A percentile compares a stretch with the other conserved stretches of the same genome.
These are phyloP conservation scores for Noturus placidus DNA, from an alignment of 2,113 vertebrate genomes.

Conservation along the genomic window DNA sequence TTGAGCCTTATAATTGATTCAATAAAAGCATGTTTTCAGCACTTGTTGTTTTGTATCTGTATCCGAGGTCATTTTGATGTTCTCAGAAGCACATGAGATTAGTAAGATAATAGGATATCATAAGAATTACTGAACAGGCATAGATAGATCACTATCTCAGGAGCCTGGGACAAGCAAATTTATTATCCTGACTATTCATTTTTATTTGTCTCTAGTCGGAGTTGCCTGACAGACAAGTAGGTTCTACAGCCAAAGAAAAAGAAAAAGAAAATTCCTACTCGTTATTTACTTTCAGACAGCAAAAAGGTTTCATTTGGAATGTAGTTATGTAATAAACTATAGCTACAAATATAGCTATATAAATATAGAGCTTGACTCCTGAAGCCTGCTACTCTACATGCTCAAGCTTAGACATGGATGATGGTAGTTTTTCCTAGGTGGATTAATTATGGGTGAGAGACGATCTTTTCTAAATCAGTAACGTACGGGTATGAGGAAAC, in stretches of 20 bases:
- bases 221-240: background rate
- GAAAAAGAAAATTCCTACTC: background rate
- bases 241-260: background rate
- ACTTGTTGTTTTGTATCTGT: constrained; percentile 60
- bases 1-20: constrained; percentile 83
- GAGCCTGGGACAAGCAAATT: background rate
- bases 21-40: constrained; percentile 99
- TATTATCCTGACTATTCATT: background rate
- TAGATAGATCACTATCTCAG: background rate
- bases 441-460: too few relatives aligned
- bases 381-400: background rate
- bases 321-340: background rate
- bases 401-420: background rate
- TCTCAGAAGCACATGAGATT: background rate
- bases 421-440: too few relatives aligned
- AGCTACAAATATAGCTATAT: background rate
- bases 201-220: background rate
- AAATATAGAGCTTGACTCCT: background rate
- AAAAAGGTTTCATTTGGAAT: background rate
- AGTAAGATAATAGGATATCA: background rate
- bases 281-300: background rate
- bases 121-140: background rate
- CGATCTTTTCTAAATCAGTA: background rate
- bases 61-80: background rate
- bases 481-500: background rate